Percentiles rank a stretch among this genome's conserved stretches.
Evolutionary conservation across 2,888 invertebrate genomes (phyloP).

Genomic region (Notodonta dromedarius): DNA sequence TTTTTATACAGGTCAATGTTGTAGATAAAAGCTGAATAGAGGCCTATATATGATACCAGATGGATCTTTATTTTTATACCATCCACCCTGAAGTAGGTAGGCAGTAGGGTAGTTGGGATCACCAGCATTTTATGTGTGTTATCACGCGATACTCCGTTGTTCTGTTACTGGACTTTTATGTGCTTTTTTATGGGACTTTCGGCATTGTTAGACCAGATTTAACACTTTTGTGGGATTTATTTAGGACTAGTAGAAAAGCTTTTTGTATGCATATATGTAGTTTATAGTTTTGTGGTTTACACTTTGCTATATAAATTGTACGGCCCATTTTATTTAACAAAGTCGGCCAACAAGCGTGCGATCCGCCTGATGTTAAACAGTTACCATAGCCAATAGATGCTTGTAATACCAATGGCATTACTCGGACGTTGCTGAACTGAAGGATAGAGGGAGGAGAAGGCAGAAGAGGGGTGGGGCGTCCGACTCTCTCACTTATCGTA

Average conservation of each 20-base stretch:
- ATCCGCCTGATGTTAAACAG: too few relatives aligned
- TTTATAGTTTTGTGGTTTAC: neutral
- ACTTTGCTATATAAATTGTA: too few relatives aligned
- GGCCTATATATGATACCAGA: neutral
- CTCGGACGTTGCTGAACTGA: too few relatives aligned
- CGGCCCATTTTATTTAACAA: too few relatives aligned
- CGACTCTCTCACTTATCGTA: too few relatives aligned
- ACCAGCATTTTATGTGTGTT: constrained; percentile 1
- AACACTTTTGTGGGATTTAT: constrained; percentile 6
- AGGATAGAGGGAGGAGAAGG: too few relatives aligned
- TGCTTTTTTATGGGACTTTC: constrained; percentile 6
- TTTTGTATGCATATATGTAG: neutral
- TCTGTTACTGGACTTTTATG: constrained; percentile 7
- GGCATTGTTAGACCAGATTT: constrained; percentile 7
- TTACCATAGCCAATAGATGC: too few relatives aligned
- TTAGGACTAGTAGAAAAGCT: neutral
- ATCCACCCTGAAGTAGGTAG: neutral
- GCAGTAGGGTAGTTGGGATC: neutral
- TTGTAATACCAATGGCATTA: too few relatives aligned
- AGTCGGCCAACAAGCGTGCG: too few relatives aligned
- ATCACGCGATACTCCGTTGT: constrained; percentile 4
- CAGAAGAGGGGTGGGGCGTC: too few relatives aligned
- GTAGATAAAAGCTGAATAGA: too few relatives aligned
- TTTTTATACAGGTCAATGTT: too few relatives aligned
- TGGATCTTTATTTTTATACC: neutral